Base-by-base conservation (phyloP, 2,888 invertebrate genomes). In the Octodonta nipae region DNA sequence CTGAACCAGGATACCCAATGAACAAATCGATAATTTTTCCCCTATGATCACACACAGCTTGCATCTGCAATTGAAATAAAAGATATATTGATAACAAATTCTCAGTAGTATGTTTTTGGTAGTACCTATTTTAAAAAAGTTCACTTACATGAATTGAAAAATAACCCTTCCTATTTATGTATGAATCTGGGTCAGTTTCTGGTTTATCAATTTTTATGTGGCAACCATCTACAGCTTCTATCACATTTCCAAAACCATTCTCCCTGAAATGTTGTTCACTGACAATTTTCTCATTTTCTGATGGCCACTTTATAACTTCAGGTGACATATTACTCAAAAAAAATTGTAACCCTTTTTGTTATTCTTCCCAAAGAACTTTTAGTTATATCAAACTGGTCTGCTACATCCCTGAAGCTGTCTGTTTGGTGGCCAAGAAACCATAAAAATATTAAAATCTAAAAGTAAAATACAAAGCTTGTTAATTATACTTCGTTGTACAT, bases 151-250 rank as follows among this genome's bases (percentile, higher is more conserved):
- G 36, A 2, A 36, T 28, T 10, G 36, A 36, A 34, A 30, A 36
- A 20, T 25, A 36, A 2, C 20, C 16, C 17, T 35, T 37, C 11
- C 37, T 3, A 20, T 35, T 37, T 13, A 35, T 11, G 22, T 37
- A 37, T 2, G 34, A 35, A 13, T 35, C 34, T 13, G 34, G 27
- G 17, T 37, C 31, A 26, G 13, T 26, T 15, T 24, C 10, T 13
- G 37, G 30, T 11, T 34, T 30, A 27, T 37, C 37, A 17, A 37
- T 15, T 35, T 35, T 35, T n/a, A 38, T 26, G 30, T 41, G 41
- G 15, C 26, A 15, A 10, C 36, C 34, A 32, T 40, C 41, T n/a
- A 35, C 32, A 10, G 25, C 16, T 4, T 39, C 41, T 26, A 41
- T 35, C 6, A 37, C 33, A 15, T 30, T 32, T 14, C 36, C 38